Percentiles rank a stretch among this genome's conserved stretches.
phyloP scores from a whole-genome alignment of 2,113 vertebrate genomes.

The Micromys minutus region DNA sequence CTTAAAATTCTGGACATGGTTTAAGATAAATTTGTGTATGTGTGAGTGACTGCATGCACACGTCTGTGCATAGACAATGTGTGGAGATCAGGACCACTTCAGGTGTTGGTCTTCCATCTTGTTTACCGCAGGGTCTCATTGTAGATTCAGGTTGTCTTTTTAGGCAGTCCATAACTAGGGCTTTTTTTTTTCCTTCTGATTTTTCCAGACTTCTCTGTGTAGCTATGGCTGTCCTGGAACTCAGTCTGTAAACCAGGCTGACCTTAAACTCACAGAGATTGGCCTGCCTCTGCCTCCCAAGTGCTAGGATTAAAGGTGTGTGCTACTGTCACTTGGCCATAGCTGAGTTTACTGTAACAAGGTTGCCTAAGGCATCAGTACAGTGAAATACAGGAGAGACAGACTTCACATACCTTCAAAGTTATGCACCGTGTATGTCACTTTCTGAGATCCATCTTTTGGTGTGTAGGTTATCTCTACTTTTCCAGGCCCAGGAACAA shows the following conservation, averaged over 20 bases:
- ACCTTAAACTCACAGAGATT: not conserved
- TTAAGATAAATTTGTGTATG: not conserved
- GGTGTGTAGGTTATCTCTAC: constrained; percentile 97
- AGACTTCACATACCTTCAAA: constrained; percentile 91
- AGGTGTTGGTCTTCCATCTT: not conserved
- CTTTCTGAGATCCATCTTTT: constrained; percentile 85
- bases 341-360: not conserved
- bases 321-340: not conserved
- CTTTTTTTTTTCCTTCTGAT: no score
- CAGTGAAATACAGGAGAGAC: not conserved
- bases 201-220: not conserved
- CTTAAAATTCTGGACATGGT: not conserved
- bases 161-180: not conserved
- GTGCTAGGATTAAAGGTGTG: not conserved
- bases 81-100: not conserved
- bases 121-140: not conserved
- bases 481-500: constrained; percentile 95
- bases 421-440: constrained; percentile 91
- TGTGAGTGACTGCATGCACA: not conserved
- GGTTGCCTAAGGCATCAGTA: not conserved
- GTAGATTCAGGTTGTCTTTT: not conserved
- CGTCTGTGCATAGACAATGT: not conserved
- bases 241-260: not conserved
- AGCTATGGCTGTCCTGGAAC: not conserved
- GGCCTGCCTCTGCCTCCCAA: not conserved